Percentiles rank a stretch among this genome's conserved stretches.
phyloP scores from a whole-genome alignment of 2,113 vertebrate genomes.

The Talpa occidentalis region DNA sequence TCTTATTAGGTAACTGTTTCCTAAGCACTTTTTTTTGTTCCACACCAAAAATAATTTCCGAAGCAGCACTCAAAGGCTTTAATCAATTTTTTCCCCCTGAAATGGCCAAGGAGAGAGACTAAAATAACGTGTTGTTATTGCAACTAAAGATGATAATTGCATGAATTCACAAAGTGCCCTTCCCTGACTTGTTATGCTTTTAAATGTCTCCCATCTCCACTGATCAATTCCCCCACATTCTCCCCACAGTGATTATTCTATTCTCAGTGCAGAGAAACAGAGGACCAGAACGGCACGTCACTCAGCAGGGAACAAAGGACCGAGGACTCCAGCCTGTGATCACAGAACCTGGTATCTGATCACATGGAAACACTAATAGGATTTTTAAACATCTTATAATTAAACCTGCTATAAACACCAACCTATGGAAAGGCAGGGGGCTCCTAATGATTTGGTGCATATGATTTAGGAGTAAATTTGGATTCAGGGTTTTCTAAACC shows the following conservation, averaged over 20 bases:
- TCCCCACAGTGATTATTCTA: conserved; percentile 35
- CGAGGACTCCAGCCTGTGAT: neutral
- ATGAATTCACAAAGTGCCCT: conserved; percentile 52
- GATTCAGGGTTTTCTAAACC: conserved; percentile 39
- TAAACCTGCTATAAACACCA: neutral
- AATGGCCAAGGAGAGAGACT: conserved; percentile 63
- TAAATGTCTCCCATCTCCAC: conserved; percentile 25
- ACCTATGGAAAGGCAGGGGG: neutral
- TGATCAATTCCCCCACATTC: conserved; percentile 25
- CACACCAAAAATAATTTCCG: conserved; percentile 50
- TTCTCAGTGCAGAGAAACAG: conserved; percentile 53
- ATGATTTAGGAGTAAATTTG: neutral
- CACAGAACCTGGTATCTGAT: neutral
- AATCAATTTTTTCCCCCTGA: conserved; percentile 64
- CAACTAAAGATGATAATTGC: conserved; percentile 51
- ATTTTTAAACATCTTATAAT: neutral
- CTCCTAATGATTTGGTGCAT: neutral
- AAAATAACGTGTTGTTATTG: conserved; percentile 48
- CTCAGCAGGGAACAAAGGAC: conserved; percentile 45
- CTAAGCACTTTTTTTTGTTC: conserved; percentile 40
- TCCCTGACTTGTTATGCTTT: conserved; percentile 49
- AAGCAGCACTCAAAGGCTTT: conserved; percentile 62
- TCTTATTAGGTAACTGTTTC: conserved; percentile 69
- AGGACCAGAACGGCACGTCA: neutral
- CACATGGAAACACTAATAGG: neutral